Evolutionary conservation across 2,888 invertebrate genomes (phyloP).

Genomic region (Cantharis rufa): DNA sequence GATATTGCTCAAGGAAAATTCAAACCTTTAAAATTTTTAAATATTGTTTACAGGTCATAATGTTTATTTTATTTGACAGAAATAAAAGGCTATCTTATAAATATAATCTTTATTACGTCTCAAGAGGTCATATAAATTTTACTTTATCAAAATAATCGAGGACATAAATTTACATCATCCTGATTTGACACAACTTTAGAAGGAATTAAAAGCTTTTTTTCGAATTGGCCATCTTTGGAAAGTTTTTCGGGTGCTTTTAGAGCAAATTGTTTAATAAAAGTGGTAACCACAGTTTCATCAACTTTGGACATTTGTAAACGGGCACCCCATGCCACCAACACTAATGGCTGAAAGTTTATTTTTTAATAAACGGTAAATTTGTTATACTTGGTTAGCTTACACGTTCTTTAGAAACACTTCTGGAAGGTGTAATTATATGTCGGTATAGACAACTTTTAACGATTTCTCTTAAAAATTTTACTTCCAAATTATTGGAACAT

Average conservation of each 20-base stretch:
- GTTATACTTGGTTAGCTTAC: constrained; percentile 51
- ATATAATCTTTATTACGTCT: neutral
- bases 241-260: constrained; percentile 63
- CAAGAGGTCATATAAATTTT: neutral
- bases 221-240: constrained; percentile 61
- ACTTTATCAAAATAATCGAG: neutral
- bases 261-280: constrained; percentile 68
- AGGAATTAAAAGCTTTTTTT: constrained; percentile 52
- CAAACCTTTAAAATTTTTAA: neutral
- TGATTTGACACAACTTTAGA: constrained; percentile 56
- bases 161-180: constrained; percentile 57
- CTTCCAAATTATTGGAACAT: constrained; percentile 70
- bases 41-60: neutral
- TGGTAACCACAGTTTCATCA: constrained; percentile 58
- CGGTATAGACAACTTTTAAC: constrained; percentile 71
- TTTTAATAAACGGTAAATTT: constrained; percentile 16
- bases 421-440: constrained; percentile 77
- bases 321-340: constrained; percentile 76
- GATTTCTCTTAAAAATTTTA: constrained; percentile 63
- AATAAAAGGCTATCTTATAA: neutral
- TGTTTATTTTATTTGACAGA: neutral
- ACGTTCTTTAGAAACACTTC: constrained; percentile 60
- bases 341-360: constrained; percentile 66
- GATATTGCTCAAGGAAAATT: neutral
- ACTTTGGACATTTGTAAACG: constrained; percentile 71